Base-by-base conservation (phyloP, 2,797 vertebrate species). In the Spea hammondii region DNA sequence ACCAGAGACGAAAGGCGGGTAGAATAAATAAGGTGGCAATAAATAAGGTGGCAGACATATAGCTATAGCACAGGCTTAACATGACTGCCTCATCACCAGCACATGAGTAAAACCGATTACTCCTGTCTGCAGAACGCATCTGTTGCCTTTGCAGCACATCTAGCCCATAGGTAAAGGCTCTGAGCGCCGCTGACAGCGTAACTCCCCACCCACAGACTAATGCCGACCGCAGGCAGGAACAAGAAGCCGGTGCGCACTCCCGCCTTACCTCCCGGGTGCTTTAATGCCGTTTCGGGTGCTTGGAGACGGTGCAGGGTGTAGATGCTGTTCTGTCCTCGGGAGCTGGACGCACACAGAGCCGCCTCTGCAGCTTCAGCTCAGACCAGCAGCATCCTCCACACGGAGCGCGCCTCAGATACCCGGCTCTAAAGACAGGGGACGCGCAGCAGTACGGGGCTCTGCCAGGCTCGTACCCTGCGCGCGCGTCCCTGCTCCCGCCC, bases 281-380 rank as follows among this genome's bases (percentile, higher is more conserved):
- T 32, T 1, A 7, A 17, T 47, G 8, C 14, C 71, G n/a, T 51
- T 14, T 65, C 1, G n/a, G 74, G 14, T 77, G 62, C n/a, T 45
- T n/a, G 17, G 32, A 6, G 10, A 45, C 32, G 48, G 14, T 75
- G 48, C 49, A 1, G 12, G 64, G 8, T 62, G 55, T 47, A 10
- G 75, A 73, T 76, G 79, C 62, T 64, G 70, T 45, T 74, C 75
- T 49, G 45, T 60, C 67, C 74, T 77, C 66, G 65, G 4, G 48
- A 68, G 69, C 68, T 55, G 8, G 4, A 49, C 53, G 11, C 79
- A 59, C 79, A 57, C 74, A 62, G 47, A 67, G 77, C 71, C n/a
- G 55, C 12, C 74, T 76, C 74, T 73, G 79, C 70, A 81, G 70
- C 79, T 45, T 81, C 57, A 59, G 77, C 68, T 78, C 65, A 79